Conservation (phyloP, 2,113 vertebrate genomes). For the Myotis brandtii region DNA sequence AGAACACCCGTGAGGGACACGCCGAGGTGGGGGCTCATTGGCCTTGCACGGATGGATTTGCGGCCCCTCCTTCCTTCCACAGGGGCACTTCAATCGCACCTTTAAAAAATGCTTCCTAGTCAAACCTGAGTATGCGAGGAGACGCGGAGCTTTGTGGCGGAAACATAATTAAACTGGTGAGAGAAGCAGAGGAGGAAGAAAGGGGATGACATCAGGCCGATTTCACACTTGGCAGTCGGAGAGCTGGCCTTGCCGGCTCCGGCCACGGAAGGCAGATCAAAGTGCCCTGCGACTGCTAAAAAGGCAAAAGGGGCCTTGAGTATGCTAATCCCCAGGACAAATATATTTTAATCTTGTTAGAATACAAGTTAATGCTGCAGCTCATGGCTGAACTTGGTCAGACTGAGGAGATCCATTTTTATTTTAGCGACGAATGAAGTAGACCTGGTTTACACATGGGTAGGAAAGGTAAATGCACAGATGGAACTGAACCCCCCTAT, state of each 20-base stretch:
- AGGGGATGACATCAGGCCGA: constrained; percentile 99
- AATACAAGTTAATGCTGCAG: constrained; percentile 99
- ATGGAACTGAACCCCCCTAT: constrained; percentile 69
- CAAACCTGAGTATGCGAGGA: constrained; percentile 97
- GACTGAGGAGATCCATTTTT: constrained; percentile 94
- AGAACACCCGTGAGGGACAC: not conserved
- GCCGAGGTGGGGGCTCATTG: not conserved
- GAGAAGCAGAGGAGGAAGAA: constrained; percentile 98
- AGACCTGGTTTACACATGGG: constrained; percentile 87
- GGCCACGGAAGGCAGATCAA: constrained; percentile 99
- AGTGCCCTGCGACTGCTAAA: constrained; percentile 94
- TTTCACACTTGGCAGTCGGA: constrained; percentile 99
- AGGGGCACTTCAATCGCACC: constrained; percentile 91
- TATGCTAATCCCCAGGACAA: constrained; percentile 99
- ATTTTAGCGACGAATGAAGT: constrained; percentile 91
- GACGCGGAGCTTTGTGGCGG: constrained; percentile 93
- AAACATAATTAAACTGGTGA: constrained; percentile 99
- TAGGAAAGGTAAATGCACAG: constrained; percentile 85
- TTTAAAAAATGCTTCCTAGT: constrained; percentile 94
- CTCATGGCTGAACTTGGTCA: constrained; percentile 96
- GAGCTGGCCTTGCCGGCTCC: constrained; percentile 95
- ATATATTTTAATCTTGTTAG: constrained; percentile 99
- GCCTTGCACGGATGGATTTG: constrained; percentile 72
- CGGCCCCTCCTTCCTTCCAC: constrained; percentile 87
- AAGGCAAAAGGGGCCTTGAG: constrained; percentile 95